A percentile compares a stretch with the other conserved stretches of the same genome.
These are phyloP conservation scores for Acanthosepion lycidas DNA, from an alignment of 2,888 invertebrate species.

Conservation along the genomic window DNA sequence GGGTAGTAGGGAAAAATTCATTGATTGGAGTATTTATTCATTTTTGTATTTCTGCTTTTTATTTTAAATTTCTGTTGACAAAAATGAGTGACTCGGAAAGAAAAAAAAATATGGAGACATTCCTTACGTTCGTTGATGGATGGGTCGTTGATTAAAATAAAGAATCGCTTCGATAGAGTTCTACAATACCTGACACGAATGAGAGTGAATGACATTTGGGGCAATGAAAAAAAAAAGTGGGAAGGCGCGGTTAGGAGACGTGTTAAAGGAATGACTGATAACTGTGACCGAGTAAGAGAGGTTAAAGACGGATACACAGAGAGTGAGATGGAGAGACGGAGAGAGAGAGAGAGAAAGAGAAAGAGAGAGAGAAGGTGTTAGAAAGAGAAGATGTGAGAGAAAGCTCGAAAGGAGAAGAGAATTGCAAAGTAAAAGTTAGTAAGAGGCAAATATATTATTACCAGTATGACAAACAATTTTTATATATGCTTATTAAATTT, in stretches of 20 bases:
- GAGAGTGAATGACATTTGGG: background rate
- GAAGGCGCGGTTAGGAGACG: too few relatives aligned
- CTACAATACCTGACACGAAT: background rate
- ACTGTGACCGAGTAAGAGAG: too few relatives aligned
- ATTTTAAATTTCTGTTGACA: background rate
- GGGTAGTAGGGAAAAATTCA: background rate
- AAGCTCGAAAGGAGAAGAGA: background rate
- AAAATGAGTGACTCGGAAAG: constrained; percentile 12
- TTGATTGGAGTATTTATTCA: background rate
- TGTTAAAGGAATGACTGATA: too few relatives aligned
- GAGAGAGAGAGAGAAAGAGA: too few relatives aligned
- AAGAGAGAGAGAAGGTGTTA: too few relatives aligned
- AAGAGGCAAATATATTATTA: too few relatives aligned
- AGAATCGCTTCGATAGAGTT: background rate
- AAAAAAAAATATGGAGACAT: background rate
- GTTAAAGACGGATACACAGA: too few relatives aligned
- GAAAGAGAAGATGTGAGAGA: background rate
- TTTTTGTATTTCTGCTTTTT: background rate
- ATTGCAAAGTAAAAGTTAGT: background rate
- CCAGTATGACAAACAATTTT: too few relatives aligned
- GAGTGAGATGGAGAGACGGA: too few relatives aligned
- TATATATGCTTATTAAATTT: too few relatives aligned
- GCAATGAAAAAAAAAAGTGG: background rate
- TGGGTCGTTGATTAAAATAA: constrained; percentile 9
- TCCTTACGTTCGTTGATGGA: constrained; percentile 21